Percentiles rank a stretch among this genome's conserved stretches.
These are phyloP conservation scores for Theodoxus fluviatilis DNA, from an alignment of 2,888 invertebrate species.

Conservation along the genomic window DNA sequence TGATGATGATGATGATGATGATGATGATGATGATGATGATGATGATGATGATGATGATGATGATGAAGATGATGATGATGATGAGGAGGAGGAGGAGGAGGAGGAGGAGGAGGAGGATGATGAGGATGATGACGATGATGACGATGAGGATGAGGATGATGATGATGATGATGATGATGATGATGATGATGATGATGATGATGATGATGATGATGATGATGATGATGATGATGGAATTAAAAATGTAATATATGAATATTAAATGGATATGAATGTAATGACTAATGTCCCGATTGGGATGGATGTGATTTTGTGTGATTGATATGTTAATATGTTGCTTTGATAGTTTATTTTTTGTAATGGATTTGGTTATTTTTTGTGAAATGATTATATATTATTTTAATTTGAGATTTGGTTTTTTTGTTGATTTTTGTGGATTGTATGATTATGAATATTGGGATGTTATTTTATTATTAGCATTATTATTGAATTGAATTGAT, in stretches of 20 bases:
- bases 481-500: no score
- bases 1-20: conserved; percentile 2
- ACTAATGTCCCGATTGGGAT: background rate
- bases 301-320: no score
- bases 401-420: no score
- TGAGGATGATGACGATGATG: background rate
- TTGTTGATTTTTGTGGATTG: no score
- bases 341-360: no score
- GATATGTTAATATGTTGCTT: no score
- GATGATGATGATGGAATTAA: background rate
- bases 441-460: no score
- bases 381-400: no score
- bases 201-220: conserved; percentile 2
- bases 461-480: no score
- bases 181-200: conserved; percentile 2
- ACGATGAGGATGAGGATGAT: background rate
- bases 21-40: conserved; percentile 2
- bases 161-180: conserved; percentile 2
- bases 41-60: background rate
- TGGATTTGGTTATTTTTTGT: no score
- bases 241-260: background rate
- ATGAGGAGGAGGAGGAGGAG: background rate
- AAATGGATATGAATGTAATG: background rate
- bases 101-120: background rate
- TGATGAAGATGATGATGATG: background rate